Percentiles rank a stretch among this genome's conserved stretches.
Conservation (phyloP, 2,113 vertebrate species). For the Hymenochirus boettgeri region DNA sequence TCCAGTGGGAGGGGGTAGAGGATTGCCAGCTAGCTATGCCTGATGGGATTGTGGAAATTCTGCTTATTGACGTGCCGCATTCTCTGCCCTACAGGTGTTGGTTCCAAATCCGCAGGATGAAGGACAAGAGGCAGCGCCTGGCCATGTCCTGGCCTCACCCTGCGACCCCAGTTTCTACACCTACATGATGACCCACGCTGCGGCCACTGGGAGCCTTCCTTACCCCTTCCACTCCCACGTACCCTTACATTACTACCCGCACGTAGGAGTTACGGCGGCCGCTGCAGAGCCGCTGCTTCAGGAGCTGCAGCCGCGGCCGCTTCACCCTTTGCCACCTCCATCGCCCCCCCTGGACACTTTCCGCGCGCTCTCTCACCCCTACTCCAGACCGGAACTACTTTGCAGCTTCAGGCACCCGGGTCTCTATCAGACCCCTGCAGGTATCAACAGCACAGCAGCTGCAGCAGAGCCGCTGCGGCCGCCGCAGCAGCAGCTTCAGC, state of each 20-base stretch:
- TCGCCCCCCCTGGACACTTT: conserved; percentile 95
- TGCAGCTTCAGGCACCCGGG: conserved; percentile 92
- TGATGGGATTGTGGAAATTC: no score
- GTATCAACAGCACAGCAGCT: conserved; percentile 79
- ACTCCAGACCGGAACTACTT: conserved; percentile 88
- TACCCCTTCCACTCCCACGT: conserved; percentile 98
- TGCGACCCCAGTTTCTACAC: conserved; percentile 98
- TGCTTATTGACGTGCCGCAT: background rate
- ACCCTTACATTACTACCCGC: conserved; percentile 95
- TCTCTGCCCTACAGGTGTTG: conserved; percentile 73
- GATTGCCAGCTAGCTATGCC: no score
- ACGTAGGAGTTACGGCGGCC: conserved; percentile 91
- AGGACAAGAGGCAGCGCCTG: conserved; percentile 93
- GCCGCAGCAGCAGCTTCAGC: conserved; percentile 74
- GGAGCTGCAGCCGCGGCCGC: conserved; percentile 76
- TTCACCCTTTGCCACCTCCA: conserved; percentile 87
- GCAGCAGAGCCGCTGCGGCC: conserved; percentile 75
- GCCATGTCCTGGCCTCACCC: conserved; percentile 99
- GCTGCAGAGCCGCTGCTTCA: conserved; percentile 76
- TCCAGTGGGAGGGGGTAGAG: no score
- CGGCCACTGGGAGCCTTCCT: conserved; percentile 93
- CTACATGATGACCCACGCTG: conserved; percentile 99
- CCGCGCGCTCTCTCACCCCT: conserved; percentile 91
- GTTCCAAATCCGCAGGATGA: conserved; percentile 95
- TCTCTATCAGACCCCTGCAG: conserved; percentile 88